These are phyloP conservation scores for Neogale vison DNA, from an alignment of 2,113 vertebrate genomes.

Conservation along the genomic window DNA sequence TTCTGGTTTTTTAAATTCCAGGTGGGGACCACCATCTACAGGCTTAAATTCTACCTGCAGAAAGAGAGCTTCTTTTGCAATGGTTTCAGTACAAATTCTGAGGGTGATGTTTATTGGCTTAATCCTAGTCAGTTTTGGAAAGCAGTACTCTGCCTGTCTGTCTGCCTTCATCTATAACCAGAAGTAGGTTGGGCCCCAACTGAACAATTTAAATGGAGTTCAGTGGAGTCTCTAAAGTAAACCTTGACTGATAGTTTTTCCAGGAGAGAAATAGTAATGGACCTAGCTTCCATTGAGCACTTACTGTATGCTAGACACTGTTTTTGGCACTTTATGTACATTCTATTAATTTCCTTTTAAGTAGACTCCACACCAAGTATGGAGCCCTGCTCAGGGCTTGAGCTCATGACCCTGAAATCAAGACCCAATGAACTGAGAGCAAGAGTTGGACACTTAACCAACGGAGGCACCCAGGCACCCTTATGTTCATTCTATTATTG, in stretches of 20 bases:
- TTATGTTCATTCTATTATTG: background rate
- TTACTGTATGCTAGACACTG: background rate
- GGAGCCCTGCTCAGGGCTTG: background rate
- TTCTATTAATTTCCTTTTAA: background rate
- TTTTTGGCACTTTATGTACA: background rate
- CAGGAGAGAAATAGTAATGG: background rate
- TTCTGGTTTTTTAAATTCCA: background rate
- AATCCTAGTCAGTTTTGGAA: background rate
- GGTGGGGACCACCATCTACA: no score
- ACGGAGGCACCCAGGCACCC: background rate
- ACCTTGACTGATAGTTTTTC: background rate
- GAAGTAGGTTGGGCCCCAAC: no score
- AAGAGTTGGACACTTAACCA: background rate
- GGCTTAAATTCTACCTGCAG: background rate
- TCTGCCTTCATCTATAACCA: background rate
- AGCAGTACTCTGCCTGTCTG: background rate
- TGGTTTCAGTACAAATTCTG: background rate
- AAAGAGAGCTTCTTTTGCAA: background rate
- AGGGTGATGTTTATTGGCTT: background rate
- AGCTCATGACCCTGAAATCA: background rate
- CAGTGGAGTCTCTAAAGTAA: background rate
- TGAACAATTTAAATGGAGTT: no score
- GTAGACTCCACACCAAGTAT: background rate
- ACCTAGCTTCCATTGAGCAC: fast-evolving
- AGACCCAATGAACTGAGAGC: background rate